phyloP scores from a whole-genome alignment of 1,140 invertebrate species.

The Thalassaphorura encarpata region DNA sequence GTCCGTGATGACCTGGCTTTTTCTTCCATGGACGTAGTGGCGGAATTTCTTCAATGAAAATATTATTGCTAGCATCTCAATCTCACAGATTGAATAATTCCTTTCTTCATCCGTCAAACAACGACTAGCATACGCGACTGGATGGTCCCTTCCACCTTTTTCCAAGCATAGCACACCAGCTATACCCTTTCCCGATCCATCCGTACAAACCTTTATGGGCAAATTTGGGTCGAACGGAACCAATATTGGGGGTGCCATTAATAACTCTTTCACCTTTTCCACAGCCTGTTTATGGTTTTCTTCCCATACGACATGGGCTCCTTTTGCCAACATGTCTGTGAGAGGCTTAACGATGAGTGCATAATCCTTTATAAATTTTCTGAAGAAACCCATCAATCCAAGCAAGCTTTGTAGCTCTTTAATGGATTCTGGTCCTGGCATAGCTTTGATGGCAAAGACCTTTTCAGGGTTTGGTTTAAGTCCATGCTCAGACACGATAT shows the following conservation, averaged over 20 bases:
- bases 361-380: conserved; percentile 1
- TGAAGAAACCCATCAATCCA: background rate
- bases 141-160: background rate
- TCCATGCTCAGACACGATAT: conserved; percentile 1
- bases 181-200: background rate
- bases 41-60: conserved; percentile 38
- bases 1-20: conserved; percentile 43
- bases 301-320: background rate
- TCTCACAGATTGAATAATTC: conserved; percentile 37
- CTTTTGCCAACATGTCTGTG: background rate
- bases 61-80: conserved; percentile 39
- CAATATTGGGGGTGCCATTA: background rate
- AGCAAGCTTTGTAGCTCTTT: background rate
- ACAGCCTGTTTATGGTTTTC: background rate
- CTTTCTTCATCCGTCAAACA: conserved; percentile 34
- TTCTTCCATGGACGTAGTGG: conserved; percentile 32
- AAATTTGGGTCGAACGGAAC: background rate
- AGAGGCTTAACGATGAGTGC: background rate
- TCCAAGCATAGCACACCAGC: background rate
- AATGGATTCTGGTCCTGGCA: background rate
- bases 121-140: conserved; percentile 40
- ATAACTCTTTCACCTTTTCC: background rate
- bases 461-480: background rate
- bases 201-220: background rate
- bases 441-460: conserved; percentile 5